phyloP scores from a whole-genome alignment of 2,113 vertebrate genomes.

The Rhipidura dahli region DNA sequence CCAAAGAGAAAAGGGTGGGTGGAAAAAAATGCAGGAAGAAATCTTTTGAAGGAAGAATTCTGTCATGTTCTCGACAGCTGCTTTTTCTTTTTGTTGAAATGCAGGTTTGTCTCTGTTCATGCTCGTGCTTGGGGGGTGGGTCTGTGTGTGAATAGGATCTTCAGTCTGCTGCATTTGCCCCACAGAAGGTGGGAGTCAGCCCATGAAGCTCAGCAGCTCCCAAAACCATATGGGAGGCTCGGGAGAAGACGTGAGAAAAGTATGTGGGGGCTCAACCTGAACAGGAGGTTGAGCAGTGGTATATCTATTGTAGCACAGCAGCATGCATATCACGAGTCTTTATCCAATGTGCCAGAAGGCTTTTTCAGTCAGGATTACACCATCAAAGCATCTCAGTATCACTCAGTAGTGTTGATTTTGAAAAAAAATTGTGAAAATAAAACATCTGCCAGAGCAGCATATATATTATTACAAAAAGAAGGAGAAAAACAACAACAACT shows the following conservation, averaged over 20 bases:
- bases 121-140: background rate
- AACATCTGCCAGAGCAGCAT: conserved; percentile 60
- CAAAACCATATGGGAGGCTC: conserved; percentile 12
- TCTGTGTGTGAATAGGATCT: background rate
- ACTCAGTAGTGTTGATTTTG: conserved; percentile 52
- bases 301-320: conserved; percentile 15
- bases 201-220: conserved; percentile 21
- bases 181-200: background rate
- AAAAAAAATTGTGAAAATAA: conserved; percentile 56
- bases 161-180: conserved; percentile 9
- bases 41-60: conserved; percentile 25
- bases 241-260: background rate
- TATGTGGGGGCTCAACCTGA: background rate
- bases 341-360: conserved; percentile 25
- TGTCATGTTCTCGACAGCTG: conserved; percentile 40
- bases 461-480: conserved; percentile 46
- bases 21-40: background rate
- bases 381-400: conserved; percentile 38
- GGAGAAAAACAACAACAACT: conserved; percentile 14
- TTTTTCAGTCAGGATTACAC: conserved; percentile 24
- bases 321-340: conserved; percentile 37
- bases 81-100: conserved; percentile 4
- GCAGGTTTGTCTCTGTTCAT: background rate
- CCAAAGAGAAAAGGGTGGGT: background rate
- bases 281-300: conserved; percentile 34